Base-by-base conservation (phyloP, 2,888 invertebrate species). In the Stenolophus ochropezus region DNA sequence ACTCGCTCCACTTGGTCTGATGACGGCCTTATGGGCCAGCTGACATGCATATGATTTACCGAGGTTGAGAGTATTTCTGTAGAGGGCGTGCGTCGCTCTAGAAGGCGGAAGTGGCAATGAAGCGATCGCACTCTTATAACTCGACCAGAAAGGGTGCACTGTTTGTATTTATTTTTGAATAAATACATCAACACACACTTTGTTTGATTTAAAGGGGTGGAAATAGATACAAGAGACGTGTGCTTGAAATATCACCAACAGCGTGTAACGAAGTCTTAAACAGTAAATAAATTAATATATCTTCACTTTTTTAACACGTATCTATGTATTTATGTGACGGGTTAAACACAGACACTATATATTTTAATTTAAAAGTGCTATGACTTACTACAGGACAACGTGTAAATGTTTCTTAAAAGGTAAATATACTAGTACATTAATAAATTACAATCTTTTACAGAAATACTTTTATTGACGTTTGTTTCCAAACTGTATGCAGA, bases 1-100 rank as follows among this genome's bases (percentile, higher is more conserved):
- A 84, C 84, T 83, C 84, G 86, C 85, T 84, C 85, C 86, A 86
- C 86, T 86, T 86, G 85, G 85, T 85, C 84, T 75, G 86, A 82
- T 86, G 86, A 87, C 86, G 86, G 86, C 86, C 85, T 84, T 82
- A 85, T 86, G 84, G 84, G 85, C 84, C 87, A 87, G 87, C 87
- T 87, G 87, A 87, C 87, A 85, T 84, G 84, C 86, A 86, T 86
- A 87, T 87, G 87, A 87, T 87, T 87, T 87, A 87, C 86, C 82
- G 85, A 83, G 84, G 84, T 83, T 84, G 83, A 56, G 58, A 56
- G 58, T 77, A 77, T 77, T 77, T 77, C 21, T 77, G 58, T 58
- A 58, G 47, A 49, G 73, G 73, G 73, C 49, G 65, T 69, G 33
- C 11, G 61, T 27, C 14, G 61, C 49, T 49, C 47, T 73, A 73